Base-by-base conservation (phyloP, 2,113 vertebrate species). In the Psittacara wagleri region DNA sequence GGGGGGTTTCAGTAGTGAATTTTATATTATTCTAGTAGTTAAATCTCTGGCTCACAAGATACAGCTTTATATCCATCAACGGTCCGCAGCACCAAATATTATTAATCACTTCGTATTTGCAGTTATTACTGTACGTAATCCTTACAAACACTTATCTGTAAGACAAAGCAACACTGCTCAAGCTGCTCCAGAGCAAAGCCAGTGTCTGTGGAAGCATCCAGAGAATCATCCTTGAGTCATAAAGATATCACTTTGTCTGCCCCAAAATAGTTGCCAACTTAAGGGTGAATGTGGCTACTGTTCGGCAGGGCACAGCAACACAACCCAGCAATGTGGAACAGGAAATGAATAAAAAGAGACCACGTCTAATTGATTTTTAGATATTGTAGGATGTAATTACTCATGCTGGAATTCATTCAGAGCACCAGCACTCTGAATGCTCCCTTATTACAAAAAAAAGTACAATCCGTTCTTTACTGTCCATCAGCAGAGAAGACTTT, bases 201-300 rank as follows among this genome's bases (percentile, higher is more conserved):
- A 39, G 27, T 31, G 25, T 88, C 75, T 77, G 49, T 86, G 72
- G 68, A 91, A 87, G 51, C 86, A 88, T 81, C 69, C 57, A 78
- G 74, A 72, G 68, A 78, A 59, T 67, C 54, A 55, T 78, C 76
- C 55, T 44, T 8, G 43, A 80, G 48, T 90, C 55, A 85, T 82
- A 86, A 92, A 95, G 92, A 75, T 92, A 75, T 41, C 83, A 75
- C 95, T 95, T 85, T 96, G 85, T 93, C 90, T 86, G 88, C 11
- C 51, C 55, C 73, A 75, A 68, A 92, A 75, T 39, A 10, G 61
- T 23, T 93, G 94, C 93, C 88, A 93, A 0, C 44, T 85, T 80
- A 6, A 48, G 90, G 46, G 54, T 97, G 93, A 97, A 97, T 96
- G 83, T 83, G 41, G 41, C 82, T 80, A 96, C 93, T 97, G 93